These are phyloP conservation scores for Linhomoeus sp. DNA, from an alignment of 2,888 invertebrate species.

Conservation along the genomic window DNA sequence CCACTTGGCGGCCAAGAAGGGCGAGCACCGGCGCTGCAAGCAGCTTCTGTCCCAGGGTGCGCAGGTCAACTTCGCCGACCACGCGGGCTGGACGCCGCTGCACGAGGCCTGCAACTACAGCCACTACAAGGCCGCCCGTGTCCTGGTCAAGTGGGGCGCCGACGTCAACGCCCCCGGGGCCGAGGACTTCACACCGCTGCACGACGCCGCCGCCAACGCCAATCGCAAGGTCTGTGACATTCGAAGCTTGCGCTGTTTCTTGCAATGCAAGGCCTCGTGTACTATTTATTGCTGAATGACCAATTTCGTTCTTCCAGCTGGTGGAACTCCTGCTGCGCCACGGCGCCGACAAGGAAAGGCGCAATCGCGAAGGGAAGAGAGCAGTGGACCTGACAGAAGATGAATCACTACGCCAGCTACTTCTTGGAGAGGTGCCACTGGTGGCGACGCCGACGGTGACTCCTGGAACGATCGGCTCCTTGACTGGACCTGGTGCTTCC, in stretches of 20 bases:
- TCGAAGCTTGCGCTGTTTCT: neutral
- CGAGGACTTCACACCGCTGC: conserved; percentile 57
- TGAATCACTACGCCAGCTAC: too few species aligned
- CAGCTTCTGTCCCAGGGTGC: conserved; percentile 52
- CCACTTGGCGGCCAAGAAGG: conserved; percentile 56
- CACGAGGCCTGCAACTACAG: conserved; percentile 66
- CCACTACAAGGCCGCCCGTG: conserved; percentile 47
- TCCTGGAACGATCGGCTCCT: too few species aligned
- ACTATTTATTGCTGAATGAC: neutral
- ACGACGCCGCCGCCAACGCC: conserved; percentile 55
- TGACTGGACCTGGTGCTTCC: too few species aligned
- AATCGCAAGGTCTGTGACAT: conserved; percentile 35
- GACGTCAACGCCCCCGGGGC: conserved; percentile 55
- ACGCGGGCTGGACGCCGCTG: conserved; percentile 64
- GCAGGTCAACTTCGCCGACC: conserved; percentile 54
- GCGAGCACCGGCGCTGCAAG: conserved; percentile 52
- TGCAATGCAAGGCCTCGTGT: neutral
- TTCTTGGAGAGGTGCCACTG: too few species aligned
- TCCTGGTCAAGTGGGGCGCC: conserved; percentile 52
- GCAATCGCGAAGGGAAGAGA: conserved; percentile 34
- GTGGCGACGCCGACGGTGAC: too few species aligned
- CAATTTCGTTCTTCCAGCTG: neutral
- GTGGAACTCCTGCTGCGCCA: conserved; percentile 39
- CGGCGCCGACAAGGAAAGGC: conserved; percentile 40
- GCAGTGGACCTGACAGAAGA: too few species aligned